Percentiles rank a stretch among this genome's conserved stretches.
Conservation (phyloP, 2,797 vertebrate species). For the Bovichtus variegatus region DNA sequence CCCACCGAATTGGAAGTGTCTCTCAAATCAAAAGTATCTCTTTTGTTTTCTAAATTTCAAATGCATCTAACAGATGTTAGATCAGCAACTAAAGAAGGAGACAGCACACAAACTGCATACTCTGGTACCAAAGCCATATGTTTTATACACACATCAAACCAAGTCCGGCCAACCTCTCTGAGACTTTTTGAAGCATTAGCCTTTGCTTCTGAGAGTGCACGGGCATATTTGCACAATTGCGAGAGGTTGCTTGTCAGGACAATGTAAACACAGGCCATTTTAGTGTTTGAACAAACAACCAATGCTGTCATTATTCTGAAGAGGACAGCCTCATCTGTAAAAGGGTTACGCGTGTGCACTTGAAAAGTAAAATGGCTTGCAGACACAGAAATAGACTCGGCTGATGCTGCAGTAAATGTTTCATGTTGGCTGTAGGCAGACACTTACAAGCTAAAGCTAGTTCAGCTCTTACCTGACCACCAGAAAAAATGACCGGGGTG, state of each 20-base stretch:
- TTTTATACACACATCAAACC: neutral
- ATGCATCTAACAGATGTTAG: constrained; percentile 10
- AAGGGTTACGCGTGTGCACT: neutral
- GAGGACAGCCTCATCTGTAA: neutral
- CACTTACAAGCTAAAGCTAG: constrained; percentile 16
- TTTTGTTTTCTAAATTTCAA: constrained; percentile 9
- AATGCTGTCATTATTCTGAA: neutral
- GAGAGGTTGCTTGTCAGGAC: neutral
- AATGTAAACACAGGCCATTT: neutral
- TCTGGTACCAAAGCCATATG: neutral
- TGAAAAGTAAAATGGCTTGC: neutral
- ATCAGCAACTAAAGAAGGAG: neutral
- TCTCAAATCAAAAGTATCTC: neutral
- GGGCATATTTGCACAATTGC: neutral
- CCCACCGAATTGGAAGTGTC: constrained; percentile 12
- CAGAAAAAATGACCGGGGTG: constrained; percentile 99
- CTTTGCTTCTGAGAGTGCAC: neutral
- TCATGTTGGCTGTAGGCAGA: constrained; percentile 32
- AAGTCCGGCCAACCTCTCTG: neutral
- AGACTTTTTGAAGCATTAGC: neutral
- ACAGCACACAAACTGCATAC: neutral
- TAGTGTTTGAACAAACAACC: constrained; percentile 3
- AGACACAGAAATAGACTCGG: constrained; percentile 10
- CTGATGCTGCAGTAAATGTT: constrained; percentile 48
- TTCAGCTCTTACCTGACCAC: constrained; percentile 97